Conservation (phyloP, 2,888 invertebrate species). For the Eristalis pertinax region DNA sequence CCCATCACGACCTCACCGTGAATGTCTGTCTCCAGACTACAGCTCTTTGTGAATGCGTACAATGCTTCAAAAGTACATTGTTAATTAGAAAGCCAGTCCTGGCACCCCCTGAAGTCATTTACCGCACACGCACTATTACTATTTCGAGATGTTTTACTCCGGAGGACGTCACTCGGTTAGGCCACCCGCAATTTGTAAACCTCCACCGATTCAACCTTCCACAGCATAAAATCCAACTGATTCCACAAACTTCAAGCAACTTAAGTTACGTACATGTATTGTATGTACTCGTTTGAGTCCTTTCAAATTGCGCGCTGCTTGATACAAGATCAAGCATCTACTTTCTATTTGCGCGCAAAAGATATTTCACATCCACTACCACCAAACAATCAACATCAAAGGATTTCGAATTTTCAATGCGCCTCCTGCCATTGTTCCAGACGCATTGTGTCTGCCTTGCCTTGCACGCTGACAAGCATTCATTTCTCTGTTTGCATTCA, state of each 20-base stretch:
- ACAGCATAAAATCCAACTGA: background rate
- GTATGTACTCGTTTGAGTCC: background rate
- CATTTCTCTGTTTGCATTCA: slow-evolving; percentile 29
- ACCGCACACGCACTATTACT: too few species aligned
- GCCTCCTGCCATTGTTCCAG: slow-evolving; percentile 9
- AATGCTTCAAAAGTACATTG: too few species aligned
- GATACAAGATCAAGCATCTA: background rate
- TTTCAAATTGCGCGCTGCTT: background rate
- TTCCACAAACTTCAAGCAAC: background rate
- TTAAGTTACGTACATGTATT: background rate
- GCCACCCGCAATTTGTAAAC: too few species aligned
- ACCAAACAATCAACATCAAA: slow-evolving; percentile 33
- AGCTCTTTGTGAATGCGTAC: too few species aligned
- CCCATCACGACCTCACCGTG: too few species aligned
- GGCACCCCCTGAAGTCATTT: too few species aligned
- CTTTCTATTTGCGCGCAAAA: background rate
- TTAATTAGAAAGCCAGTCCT: too few species aligned
- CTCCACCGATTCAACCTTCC: too few species aligned
- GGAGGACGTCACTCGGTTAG: too few species aligned
- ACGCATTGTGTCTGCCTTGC: slow-evolving; percentile 3
- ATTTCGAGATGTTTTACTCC: too few species aligned
- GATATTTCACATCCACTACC: background rate
- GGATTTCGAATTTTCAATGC: slow-evolving; percentile 35
- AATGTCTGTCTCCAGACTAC: too few species aligned
- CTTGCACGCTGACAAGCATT: slow-evolving; percentile 27